phyloP scores from a whole-genome alignment of 2,888 invertebrate species.

The Tanytarsus gracilentus region DNA sequence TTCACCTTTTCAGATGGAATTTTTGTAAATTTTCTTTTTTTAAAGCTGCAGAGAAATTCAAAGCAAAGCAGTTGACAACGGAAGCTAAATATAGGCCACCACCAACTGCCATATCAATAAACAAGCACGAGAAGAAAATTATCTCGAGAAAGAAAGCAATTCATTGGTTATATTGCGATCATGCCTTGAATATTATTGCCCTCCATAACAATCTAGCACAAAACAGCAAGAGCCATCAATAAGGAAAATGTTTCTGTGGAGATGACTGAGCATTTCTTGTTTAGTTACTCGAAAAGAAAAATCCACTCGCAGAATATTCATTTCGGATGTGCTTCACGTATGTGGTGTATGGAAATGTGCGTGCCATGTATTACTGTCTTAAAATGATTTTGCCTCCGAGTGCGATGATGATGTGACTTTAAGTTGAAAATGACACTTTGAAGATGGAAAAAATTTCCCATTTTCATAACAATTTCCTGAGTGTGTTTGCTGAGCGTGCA shows the following conservation, averaged over 20 bases:
- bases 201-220: not conserved
- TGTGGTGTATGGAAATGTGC: conserved; percentile 8
- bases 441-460: too few species aligned
- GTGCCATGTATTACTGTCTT: conserved; percentile 23
- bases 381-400: conserved; percentile 8
- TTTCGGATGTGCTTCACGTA: conserved; percentile 13
- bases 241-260: conserved; percentile 10
- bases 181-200: conserved; percentile 16
- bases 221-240: not conserved
- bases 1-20: too few species aligned
- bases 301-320: conserved; percentile 2
- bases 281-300: not conserved
- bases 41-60: too few species aligned
- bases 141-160: not conserved
- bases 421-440: too few species aligned
- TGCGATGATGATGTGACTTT: too few species aligned
- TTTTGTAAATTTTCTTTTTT: too few species aligned
- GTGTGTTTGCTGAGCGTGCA: too few species aligned
- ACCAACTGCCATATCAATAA: too few species aligned
- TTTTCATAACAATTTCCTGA: too few species aligned
- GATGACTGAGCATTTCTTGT: not conserved
- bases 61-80: too few species aligned
- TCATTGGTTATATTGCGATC: conserved; percentile 23
- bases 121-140: not conserved
- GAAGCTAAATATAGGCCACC: too few species aligned